phyloP scores from a whole-genome alignment of 2,888 invertebrate species.

The Melinaea menophilus region DNA sequence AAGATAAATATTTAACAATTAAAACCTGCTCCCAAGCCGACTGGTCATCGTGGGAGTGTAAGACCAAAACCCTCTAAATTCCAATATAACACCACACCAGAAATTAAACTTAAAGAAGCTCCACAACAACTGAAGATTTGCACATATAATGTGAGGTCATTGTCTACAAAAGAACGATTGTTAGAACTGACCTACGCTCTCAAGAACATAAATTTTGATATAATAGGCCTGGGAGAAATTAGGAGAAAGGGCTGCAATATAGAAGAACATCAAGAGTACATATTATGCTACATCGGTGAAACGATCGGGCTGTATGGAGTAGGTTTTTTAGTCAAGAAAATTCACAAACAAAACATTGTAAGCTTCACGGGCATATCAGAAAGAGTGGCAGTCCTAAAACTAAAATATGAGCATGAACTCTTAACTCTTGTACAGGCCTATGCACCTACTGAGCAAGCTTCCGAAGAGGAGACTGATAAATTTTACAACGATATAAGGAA shows the following conservation, averaged over 20 bases:
- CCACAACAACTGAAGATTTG: slow-evolving; percentile 9
- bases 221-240: not conserved
- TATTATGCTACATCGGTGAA: not conserved
- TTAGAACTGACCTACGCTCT: not conserved
- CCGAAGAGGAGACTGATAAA: slow-evolving; percentile 6
- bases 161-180: not conserved
- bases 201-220: not conserved
- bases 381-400: slow-evolving; percentile 1
- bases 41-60: slow-evolving; percentile 24
- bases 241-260: not conserved
- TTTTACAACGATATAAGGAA: slow-evolving; percentile 8
- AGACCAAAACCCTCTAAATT: slow-evolving; percentile 9
- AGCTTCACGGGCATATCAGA: not conserved
- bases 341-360: not conserved
- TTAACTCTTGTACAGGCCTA: not conserved
- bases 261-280: not conserved
- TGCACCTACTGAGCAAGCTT: slow-evolving; percentile 1
- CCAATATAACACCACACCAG: slow-evolving; percentile 7
- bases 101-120: slow-evolving; percentile 5
- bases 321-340: not conserved
- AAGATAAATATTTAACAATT: slow-evolving; percentile 18
- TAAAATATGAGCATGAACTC: not conserved
- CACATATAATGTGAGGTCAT: slow-evolving; percentile 8
- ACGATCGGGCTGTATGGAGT: not conserved
- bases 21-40: slow-evolving; percentile 20